Evolutionary conservation across 64 coral and sea anemone species (phyloP).

Genomic region (Platygyra sinensis): DNA sequence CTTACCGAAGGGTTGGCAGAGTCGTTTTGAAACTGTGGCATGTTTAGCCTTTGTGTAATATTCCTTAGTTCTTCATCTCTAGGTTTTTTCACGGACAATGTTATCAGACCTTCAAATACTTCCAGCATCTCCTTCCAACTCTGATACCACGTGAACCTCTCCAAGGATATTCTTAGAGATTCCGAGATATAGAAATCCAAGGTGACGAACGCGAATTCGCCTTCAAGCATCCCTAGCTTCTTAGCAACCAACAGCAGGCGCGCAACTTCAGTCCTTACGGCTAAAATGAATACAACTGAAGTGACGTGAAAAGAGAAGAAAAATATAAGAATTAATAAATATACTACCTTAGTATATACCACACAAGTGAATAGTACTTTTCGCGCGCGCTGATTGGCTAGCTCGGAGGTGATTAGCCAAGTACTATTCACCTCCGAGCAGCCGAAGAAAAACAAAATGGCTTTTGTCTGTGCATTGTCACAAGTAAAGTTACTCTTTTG

Average conservation of each 20-base stretch:
- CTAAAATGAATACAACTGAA: constrained; percentile 74
- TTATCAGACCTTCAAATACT: constrained; percentile 69
- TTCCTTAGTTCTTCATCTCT: background rate
- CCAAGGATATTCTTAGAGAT: background rate
- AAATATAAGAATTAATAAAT: background rate
- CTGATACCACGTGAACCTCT: background rate
- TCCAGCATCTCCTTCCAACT: constrained; percentile 9
- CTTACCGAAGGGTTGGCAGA: background rate
- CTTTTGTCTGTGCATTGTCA: too few relatives aligned
- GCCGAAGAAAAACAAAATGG: too few relatives aligned
- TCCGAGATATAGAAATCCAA: constrained; percentile 66
- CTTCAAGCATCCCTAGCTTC: constrained; percentile 60
- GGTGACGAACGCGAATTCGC: constrained; percentile 70
- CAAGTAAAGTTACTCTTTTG: too few relatives aligned
- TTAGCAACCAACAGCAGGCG: constrained; percentile 29
- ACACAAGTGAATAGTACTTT: too few relatives aligned
- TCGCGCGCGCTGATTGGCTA: too few relatives aligned
- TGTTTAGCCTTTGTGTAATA: constrained; percentile 32
- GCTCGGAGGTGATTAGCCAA: too few relatives aligned
- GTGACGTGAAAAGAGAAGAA: background rate
- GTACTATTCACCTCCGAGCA: too few relatives aligned
- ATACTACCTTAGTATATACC: too few relatives aligned
- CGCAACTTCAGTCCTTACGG: background rate
- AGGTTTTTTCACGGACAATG: constrained; percentile 71
- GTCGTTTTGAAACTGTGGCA: background rate